Percentiles rank a stretch among this genome's conserved stretches.
Evolutionary conservation across 2,797 vertebrate genomes (phyloP).

Genomic region (Neoniphon sammara): DNA sequence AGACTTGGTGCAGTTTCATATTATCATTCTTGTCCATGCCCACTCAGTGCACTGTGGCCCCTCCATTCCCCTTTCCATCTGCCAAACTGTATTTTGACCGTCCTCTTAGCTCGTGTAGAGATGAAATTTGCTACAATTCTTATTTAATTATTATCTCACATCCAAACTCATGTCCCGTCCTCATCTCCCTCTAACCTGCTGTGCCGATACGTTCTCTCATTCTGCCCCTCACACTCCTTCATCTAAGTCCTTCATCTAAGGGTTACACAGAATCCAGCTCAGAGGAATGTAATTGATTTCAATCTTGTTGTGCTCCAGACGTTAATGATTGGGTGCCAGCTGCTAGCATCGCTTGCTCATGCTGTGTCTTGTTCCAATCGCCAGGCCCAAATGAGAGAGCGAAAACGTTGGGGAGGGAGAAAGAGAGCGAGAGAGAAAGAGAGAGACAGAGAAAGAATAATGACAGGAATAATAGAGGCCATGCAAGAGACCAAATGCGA

Average conservation of each 20-base stretch:
- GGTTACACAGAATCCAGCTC: conserved; percentile 22
- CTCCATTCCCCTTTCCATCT: neutral
- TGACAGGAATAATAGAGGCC: neutral
- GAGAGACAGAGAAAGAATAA: neutral
- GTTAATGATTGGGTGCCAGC: conserved; percentile 53
- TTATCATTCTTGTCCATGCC: neutral
- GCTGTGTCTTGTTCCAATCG: conserved; percentile 27
- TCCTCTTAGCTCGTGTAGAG: neutral
- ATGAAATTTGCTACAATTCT: neutral
- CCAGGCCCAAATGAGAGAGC: conserved; percentile 13
- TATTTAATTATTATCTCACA: conserved; percentile 7
- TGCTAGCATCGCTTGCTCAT: conserved; percentile 22
- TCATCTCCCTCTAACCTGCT: neutral
- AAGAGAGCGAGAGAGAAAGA: conserved; percentile 30
- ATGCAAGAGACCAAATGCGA: neutral
- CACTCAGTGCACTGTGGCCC: no score
- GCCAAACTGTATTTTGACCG: no score
- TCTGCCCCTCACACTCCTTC: neutral
- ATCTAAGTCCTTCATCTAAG: neutral
- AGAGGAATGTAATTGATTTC: conserved; percentile 47
- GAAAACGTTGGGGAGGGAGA: neutral
- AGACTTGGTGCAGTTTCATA: neutral
- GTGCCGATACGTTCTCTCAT: neutral
- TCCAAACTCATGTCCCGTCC: neutral
- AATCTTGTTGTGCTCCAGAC: conserved; percentile 38